These are phyloP conservation scores for Dione juno DNA, from an alignment of 2,888 invertebrate genomes.

Conservation along the genomic window DNA sequence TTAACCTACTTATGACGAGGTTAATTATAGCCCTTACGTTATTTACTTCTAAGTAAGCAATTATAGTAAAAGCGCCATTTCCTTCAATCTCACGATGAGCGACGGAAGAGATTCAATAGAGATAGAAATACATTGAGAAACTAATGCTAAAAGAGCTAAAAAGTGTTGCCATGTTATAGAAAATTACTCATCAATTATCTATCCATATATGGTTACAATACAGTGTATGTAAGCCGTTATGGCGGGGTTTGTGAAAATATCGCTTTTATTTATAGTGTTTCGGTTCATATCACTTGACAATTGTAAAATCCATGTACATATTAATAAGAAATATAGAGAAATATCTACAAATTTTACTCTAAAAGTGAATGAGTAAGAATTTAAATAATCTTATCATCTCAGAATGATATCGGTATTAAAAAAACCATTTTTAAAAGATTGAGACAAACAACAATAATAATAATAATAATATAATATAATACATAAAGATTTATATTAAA, in stretches of 20 bases:
- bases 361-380: no score
- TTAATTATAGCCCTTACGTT: slow-evolving; percentile 46
- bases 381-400: no score
- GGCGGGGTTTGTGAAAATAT: slow-evolving; percentile 7
- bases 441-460: no score
- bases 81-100: slow-evolving; percentile 63
- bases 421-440: no score
- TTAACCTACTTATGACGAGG: slow-evolving; percentile 32
- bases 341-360: no score
- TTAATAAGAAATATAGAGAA: no score
- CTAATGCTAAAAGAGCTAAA: slow-evolving; percentile 41
- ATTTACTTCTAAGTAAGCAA: slow-evolving; percentile 60
- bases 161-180: slow-evolving; percentile 38
- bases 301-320: no score
- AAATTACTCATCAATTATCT: slow-evolving; percentile 35
- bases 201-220: slow-evolving; percentile 38
- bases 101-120: slow-evolving; percentile 59
- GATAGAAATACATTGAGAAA: slow-evolving; percentile 54
- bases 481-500: not conserved
- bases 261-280: slow-evolving; percentile 4
- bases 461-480: no score
- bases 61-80: slow-evolving; percentile 58
- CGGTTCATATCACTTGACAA: not conserved
- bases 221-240: slow-evolving; percentile 32
- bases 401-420: no score